Evolutionary conservation across 2,113 vertebrate species (phyloP), one percentile per base, ranked within the genome.

Genomic region (Delphinus delphis): DNA sequence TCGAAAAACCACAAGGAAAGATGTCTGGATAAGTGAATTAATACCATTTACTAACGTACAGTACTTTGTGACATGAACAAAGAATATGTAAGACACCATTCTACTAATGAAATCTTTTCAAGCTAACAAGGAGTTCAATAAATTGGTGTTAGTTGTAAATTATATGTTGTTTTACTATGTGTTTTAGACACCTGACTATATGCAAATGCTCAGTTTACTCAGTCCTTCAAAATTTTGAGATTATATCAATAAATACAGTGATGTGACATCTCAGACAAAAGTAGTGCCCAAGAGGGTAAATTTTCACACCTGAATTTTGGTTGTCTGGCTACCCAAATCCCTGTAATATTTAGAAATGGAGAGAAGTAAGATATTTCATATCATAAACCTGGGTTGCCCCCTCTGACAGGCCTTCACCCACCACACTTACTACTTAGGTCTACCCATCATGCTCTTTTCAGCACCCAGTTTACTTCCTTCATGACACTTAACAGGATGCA

Each of bases 201-300:
- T 47, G 7, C 44, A 86, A 88, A 77, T 1, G 8, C 53, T 95
- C 26, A 58, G 13, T 60, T 80, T 81, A 60, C 38, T 88, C 20
- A 92, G 6, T 53, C 5, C 21, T 87, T 33, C n/a, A 93, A 91
- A 95, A 87, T 63, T 53, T 47, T 65, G 36, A 89, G 60, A 53
- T 55, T 90, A 1, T 53, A 53, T 53, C 53, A 53, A 53, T 86
- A 62, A 82, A 77, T 36, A 92, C 0, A 60, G 33, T 73, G 26
- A 44, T 41, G 33, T 50, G 25, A 87, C 41, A 95, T 14, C 44
- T 85, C n/a, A 95, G 68, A 93, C 41, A 88, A 85, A 96, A 97
- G 89, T 63, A 73, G 6, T 36, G 41, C 31, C 50, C 20, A 89
- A 62, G 31, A 82, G 60, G 31, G 58, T 53, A 79, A 80, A 58